A percentile compares a stretch with the other conserved stretches of the same genome.
These are phyloP conservation scores for Cladorhizidae sp. DNA, from an alignment of 37 sponge, comb jelly and placozoan genomes.

Conservation along the genomic window DNA sequence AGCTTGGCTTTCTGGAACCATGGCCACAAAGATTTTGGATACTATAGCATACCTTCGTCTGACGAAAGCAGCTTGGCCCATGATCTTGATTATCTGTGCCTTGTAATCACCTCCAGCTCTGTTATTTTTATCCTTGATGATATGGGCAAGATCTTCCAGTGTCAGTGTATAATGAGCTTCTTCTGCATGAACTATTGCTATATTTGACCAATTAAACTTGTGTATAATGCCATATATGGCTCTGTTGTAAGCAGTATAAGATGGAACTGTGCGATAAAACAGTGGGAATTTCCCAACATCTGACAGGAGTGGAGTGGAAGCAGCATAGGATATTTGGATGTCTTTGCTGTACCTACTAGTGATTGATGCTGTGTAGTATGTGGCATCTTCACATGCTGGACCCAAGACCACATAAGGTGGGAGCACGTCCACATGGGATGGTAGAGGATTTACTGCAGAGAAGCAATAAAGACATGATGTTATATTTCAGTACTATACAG, in stretches of 20 bases:
- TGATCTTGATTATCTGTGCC: neutral
- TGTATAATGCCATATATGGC: constrained; percentile 14
- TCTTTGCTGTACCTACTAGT: neutral
- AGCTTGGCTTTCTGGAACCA: neutral
- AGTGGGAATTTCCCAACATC: neutral
- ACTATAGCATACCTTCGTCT: neutral
- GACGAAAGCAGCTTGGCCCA: neutral
- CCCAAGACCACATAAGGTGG: constrained; percentile 19
- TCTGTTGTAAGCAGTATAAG: neutral
- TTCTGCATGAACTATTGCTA: constrained; percentile 12
- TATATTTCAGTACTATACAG: no score
- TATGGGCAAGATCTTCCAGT: neutral
- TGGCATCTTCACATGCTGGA: constrained; percentile 11
- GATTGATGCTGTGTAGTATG: neutral
- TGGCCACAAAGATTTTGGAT: constrained; percentile 10
- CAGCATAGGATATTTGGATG: constrained; percentile 29
- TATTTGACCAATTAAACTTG: constrained; percentile 23
- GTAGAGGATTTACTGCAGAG: no score
- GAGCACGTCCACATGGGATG: neutral
- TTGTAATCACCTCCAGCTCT: neutral
- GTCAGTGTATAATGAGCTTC: neutral
- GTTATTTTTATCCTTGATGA: neutral
- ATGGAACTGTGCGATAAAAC: constrained; percentile 40
- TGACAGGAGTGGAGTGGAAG: constrained; percentile 11
- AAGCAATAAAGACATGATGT: no score